Base-by-base conservation (phyloP, 1,140 invertebrate genomes). In the Octopus bimaculoides region DNA sequence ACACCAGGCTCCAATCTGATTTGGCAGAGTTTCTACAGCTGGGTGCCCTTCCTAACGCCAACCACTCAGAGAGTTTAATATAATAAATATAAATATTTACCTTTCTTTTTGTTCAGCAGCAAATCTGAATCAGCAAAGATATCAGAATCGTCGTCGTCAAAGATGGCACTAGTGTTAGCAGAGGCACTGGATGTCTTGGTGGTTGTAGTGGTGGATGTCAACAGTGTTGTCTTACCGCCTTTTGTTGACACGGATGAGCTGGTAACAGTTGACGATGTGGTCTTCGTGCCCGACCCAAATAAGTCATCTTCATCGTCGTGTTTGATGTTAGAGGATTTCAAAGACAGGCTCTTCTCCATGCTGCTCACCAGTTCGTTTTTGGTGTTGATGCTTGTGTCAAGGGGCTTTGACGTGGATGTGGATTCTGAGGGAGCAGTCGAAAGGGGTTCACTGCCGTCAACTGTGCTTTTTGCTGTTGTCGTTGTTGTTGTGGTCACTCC, bases 91-190 rank as follows among this genome's bases (percentile, higher is more conserved):
- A 14, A 41, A 17, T 55, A 12, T 61, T 75, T 26, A 54, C 20
- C 26, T 41, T 41, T 41, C 71, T 69, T 69, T 85, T 84, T 83
- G 75, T 83, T 84, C 69, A 82, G 81, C 54, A 82, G 83, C n/a
- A 81, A 69, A 78, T 81, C 82, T n/a, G 84, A 82, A 78, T 83
- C 82, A 73, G 83, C 85, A 85, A 87, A 87, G 66, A 87, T 86
- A 52, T 81, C 80, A 75, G 79, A 78, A 55, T 75, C 75, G 52
- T 75, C 78, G 7, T 71, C 75, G 41, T 52, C 52, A 12, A 75
- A 20, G 14, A 20, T 75, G 14, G 17, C 14, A 41, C 14, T n/a
- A 14, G 17, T 14, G 14, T 75, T 20, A 12, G 17, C 17, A 17
- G 17, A n/a, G 12, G 12, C 14, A 12, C 41, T 52, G 17, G 74